phyloP scores from a whole-genome alignment of 2,113 vertebrate genomes.

The Manacus vitellinus region DNA sequence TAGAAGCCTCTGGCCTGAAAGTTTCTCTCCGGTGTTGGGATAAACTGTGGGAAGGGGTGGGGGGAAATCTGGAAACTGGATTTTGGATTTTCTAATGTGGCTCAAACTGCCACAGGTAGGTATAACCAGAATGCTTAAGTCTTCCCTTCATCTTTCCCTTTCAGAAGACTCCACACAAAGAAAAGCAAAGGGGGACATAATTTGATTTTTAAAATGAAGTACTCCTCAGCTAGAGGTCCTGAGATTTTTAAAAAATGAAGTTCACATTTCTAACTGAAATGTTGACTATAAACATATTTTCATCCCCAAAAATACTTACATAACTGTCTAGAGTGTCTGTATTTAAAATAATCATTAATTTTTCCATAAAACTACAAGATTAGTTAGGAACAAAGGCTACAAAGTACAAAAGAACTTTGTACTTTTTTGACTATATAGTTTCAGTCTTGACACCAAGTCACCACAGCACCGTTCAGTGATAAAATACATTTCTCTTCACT shows the following conservation, averaged over 20 bases:
- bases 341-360: neutral
- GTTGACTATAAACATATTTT: neutral
- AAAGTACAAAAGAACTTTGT: too few species aligned
- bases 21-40: too few species aligned
- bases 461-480: neutral
- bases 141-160: neutral
- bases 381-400: neutral
- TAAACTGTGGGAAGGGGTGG: too few species aligned
- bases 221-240: neutral
- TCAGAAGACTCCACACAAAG: neutral
- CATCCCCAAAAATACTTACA: neutral
- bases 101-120: neutral
- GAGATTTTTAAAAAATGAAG: neutral
- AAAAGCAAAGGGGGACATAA: neutral
- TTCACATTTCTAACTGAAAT: neutral
- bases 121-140: neutral
- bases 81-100: too few species aligned
- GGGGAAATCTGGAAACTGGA: too few species aligned
- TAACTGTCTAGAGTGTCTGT: neutral
- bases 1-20: too few species aligned
- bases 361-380: neutral
- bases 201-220: neutral
- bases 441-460: neutral
- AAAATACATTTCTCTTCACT: neutral
- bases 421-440: neutral